Evolutionary conservation across 2,888 invertebrate species (phyloP).

Genomic region (Apeira syringaria): DNA sequence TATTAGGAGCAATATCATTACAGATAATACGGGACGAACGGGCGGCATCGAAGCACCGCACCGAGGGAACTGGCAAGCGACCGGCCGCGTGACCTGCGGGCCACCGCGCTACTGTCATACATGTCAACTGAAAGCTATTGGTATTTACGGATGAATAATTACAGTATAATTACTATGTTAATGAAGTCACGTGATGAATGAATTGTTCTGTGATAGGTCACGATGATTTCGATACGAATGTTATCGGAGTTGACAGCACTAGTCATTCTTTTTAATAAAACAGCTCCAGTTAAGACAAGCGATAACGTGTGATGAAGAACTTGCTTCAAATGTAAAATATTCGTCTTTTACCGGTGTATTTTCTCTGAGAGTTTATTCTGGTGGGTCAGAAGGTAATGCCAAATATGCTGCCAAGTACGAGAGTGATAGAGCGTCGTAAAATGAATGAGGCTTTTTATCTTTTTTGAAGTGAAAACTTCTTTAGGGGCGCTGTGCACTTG

Average conservation of each 20-base stretch:
- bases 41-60: conserved; percentile 54
- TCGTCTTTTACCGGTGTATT: too few relatives aligned
- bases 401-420: too few relatives aligned
- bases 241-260: conserved; percentile 3
- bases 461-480: too few relatives aligned
- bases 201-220: conserved; percentile 13
- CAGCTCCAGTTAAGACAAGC: not conserved
- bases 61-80: conserved; percentile 47
- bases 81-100: conserved; percentile 56
- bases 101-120: conserved; percentile 27
- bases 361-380: too few relatives aligned
- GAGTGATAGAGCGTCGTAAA: too few relatives aligned
- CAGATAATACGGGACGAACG: conserved; percentile 62
- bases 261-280: conserved; percentile 1
- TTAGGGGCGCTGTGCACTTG: too few relatives aligned
- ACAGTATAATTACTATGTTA: conserved; percentile 50
- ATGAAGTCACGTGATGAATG: conserved; percentile 27
- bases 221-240: conserved; percentile 7
- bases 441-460: too few relatives aligned
- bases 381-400: too few relatives aligned
- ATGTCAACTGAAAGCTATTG: conserved; percentile 40
- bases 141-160: conserved; percentile 61
- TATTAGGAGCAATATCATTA: conserved; percentile 69
- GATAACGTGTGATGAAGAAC: too few relatives aligned
- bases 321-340: not conserved